phyloP scores from a whole-genome alignment of 2,888 invertebrate genomes.

The Portevinia maculata region DNA sequence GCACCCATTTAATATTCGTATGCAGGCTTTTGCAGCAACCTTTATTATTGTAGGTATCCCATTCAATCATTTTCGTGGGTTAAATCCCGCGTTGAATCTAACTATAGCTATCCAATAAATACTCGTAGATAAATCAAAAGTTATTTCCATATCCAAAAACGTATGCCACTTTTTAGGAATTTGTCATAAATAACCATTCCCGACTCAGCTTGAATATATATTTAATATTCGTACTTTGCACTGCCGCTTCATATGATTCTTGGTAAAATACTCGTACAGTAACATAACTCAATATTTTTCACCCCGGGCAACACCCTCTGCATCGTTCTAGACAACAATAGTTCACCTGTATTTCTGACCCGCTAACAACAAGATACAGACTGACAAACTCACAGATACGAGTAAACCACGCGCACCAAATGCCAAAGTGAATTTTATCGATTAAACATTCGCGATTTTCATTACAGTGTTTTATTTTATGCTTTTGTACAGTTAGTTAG shows the following conservation, averaged over 20 bases:
- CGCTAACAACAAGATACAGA: constrained; percentile 60
- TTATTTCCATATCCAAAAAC: constrained; percentile 9
- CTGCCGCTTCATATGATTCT: constrained; percentile 5
- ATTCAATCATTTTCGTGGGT: too few relatives aligned
- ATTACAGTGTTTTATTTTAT: constrained; percentile 71
- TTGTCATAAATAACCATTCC: constrained; percentile 20
- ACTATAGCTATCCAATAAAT: neutral
- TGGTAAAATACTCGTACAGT: constrained; percentile 22
- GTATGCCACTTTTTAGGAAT: constrained; percentile 19
- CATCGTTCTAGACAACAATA: neutral
- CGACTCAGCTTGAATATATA: constrained; percentile 12
- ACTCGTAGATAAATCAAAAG: neutral
- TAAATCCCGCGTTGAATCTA: too few relatives aligned
- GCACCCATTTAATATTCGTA: too few relatives aligned
- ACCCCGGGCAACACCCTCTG: constrained; percentile 44
- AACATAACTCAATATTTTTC: constrained; percentile 58
- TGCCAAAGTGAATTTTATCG: constrained; percentile 73
- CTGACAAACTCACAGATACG: constrained; percentile 49
- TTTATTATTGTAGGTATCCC: too few relatives aligned
- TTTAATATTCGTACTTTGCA: constrained; percentile 25
- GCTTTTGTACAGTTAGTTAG: constrained; percentile 27
- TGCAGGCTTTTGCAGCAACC: too few relatives aligned
- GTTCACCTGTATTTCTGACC: constrained; percentile 71
- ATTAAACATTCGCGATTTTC: constrained; percentile 75
- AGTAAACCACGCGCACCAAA: constrained; percentile 18